A percentile compares a stretch with the other conserved stretches of the same genome.
These are phyloP conservation scores for Aquatica leii DNA, from an alignment of 2,888 invertebrate genomes.

Conservation along the genomic window DNA sequence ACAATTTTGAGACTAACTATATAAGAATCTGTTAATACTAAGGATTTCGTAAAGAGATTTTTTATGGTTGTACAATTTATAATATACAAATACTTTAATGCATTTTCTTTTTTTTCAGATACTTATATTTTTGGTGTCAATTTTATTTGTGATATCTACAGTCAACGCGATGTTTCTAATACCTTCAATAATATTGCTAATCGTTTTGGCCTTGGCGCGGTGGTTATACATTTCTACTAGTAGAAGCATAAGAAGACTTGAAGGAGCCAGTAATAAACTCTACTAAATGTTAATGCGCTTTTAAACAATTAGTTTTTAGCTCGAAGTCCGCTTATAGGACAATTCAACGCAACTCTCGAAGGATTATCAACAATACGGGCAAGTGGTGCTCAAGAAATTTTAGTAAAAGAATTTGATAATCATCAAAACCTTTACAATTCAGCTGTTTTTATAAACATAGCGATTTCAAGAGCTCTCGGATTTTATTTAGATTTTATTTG, in stretches of 20 bases:
- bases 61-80: no score
- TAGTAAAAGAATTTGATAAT: constrained; percentile 81
- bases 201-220: not conserved
- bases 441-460: constrained; percentile 50
- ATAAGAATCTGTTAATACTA: no score
- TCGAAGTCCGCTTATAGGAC: constrained; percentile 77
- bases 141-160: constrained; percentile 74
- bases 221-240: constrained; percentile 72
- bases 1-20: no score
- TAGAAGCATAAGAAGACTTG: constrained; percentile 73
- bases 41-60: no score
- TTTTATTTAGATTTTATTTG: constrained; percentile 52
- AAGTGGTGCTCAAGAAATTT: constrained; percentile 80
- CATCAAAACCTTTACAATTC: constrained; percentile 71
- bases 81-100: no score
- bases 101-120: constrained; percentile 61
- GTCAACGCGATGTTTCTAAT: constrained; percentile 72
- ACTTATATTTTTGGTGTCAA: constrained; percentile 71
- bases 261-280: constrained; percentile 62
- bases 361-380: constrained; percentile 93
- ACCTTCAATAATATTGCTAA: constrained; percentile 66
- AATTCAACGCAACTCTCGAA: constrained; percentile 86
- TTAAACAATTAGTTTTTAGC: constrained; percentile 61
- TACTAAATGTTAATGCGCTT: not conserved
- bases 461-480: constrained; percentile 51